Conservation (phyloP, 2,888 invertebrate genomes). For the Acleris sparsana region DNA sequence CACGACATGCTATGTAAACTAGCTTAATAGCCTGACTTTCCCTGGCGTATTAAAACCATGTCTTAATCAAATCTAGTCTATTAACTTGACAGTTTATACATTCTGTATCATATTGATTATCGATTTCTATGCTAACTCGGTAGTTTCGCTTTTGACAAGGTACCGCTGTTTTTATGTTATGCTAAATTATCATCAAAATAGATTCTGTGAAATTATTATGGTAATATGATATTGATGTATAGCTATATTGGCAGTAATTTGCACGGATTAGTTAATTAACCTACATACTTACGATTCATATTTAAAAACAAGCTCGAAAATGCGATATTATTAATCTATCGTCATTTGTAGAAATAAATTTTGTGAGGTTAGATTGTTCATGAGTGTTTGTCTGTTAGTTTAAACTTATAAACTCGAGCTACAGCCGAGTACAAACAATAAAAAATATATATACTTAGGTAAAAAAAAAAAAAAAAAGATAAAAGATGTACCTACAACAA, state of each 20-base stretch:
- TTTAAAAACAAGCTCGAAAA: no score
- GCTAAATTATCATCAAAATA: background rate
- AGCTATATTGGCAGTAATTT: background rate
- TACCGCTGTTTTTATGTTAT: slow-evolving; percentile 20
- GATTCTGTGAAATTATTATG: background rate
- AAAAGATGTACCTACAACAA: no score
- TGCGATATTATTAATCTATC: no score
- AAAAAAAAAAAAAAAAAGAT: no score
- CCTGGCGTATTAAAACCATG: slow-evolving; percentile 1
- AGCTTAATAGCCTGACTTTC: slow-evolving; percentile 7
- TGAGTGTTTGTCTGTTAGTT: no score
- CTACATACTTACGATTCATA: no score
- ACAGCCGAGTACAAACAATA: no score
- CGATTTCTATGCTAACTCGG: slow-evolving; percentile 25
- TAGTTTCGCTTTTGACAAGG: slow-evolving; percentile 18
- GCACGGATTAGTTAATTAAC: background rate
- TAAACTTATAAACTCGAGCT: no score
- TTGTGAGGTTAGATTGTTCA: no score
- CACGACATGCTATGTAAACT: slow-evolving; percentile 3
- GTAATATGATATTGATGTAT: background rate
- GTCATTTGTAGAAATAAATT: no score
- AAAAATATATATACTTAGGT: no score
- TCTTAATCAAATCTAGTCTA: slow-evolving; percentile 25
- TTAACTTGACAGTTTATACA: slow-evolving; percentile 18
- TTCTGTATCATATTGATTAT: slow-evolving; percentile 16